Conservation (phyloP, 2,888 invertebrate species). For the Cosmia pyralina region DNA sequence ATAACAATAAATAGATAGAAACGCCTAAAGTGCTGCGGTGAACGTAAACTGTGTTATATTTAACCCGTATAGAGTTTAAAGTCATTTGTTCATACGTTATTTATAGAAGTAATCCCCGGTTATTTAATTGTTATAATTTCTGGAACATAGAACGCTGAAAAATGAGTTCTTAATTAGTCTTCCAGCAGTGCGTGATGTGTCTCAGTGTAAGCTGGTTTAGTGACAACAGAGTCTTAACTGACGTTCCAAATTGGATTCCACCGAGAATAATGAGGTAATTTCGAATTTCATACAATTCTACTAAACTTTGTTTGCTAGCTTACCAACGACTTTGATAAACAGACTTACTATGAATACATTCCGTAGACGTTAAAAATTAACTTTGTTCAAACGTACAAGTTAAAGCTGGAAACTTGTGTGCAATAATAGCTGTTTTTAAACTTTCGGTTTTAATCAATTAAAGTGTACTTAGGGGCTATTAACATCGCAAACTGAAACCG, state of each 20-base stretch:
- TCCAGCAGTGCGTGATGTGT: slow-evolving; percentile 76
- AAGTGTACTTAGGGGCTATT: slow-evolving; percentile 57
- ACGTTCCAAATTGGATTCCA: slow-evolving; percentile 85
- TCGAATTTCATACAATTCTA: slow-evolving; percentile 35
- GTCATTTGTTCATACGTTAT: not conserved
- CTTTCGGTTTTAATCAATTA: slow-evolving; percentile 58
- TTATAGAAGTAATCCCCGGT: not conserved
- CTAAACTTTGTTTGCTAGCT: slow-evolving; percentile 1
- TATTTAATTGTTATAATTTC: not conserved
- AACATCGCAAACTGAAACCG: slow-evolving; percentile 58
- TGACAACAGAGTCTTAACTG: slow-evolving; percentile 69
- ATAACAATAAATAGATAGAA: slow-evolving; percentile 18
- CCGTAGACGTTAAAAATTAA: slow-evolving; percentile 10
- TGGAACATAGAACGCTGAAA: slow-evolving; percentile 3
- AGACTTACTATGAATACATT: not conserved
- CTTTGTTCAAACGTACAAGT: slow-evolving; percentile 28
- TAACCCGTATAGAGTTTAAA: not conserved
- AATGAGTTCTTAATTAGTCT: slow-evolving; percentile 61
- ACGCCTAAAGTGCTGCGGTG: not conserved
- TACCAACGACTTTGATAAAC: not conserved
- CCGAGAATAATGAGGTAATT: slow-evolving; percentile 83
- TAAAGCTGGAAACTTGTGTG: slow-evolving; percentile 42
- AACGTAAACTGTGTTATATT: slow-evolving; percentile 24
- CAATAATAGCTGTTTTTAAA: slow-evolving; percentile 53
- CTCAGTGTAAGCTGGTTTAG: slow-evolving; percentile 69